These are phyloP conservation scores for Melanchra persicariae DNA, from an alignment of 2,888 invertebrate species.

Conservation along the genomic window DNA sequence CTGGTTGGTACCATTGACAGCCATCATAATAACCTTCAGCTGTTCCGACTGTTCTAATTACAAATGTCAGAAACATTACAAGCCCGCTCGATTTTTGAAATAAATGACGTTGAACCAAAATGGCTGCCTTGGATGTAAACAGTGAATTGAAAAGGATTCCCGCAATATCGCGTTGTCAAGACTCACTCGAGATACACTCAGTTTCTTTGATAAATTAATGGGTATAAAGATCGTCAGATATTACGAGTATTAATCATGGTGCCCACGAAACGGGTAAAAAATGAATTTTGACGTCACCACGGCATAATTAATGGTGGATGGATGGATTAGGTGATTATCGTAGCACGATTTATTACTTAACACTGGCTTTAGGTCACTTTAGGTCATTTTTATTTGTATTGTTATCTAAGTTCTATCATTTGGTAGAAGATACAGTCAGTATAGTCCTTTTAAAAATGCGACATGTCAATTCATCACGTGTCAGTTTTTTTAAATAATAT, in stretches of 20 bases:
- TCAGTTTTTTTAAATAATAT: not conserved
- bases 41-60: slow-evolving; percentile 30
- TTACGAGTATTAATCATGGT: slow-evolving; percentile 67
- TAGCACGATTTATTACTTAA: slow-evolving; percentile 34
- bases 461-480: slow-evolving; percentile 9
- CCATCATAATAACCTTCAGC: slow-evolving; percentile 18
- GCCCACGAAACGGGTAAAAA: slow-evolving; percentile 62
- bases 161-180: slow-evolving; percentile 51
- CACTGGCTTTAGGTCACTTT: slow-evolving; percentile 7
- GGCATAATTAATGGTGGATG: slow-evolving; percentile 47
- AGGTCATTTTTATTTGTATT: too few species aligned
- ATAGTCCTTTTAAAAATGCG: too few species aligned
- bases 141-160: slow-evolving; percentile 54
- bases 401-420: not conserved
- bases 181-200: slow-evolving; percentile 54
- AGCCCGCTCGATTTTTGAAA: slow-evolving; percentile 50
- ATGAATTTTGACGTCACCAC: slow-evolving; percentile 62
- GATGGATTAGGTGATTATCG: slow-evolving; percentile 43
- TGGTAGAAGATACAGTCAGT: not conserved
- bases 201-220: slow-evolving; percentile 69
- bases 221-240: slow-evolving; percentile 65
- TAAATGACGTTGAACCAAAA: slow-evolving; percentile 35
- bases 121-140: slow-evolving; percentile 40
- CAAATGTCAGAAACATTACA: slow-evolving; percentile 48
- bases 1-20: not conserved